These are phyloP conservation scores for Clarias magur DNA, from an alignment of 2,113 vertebrate genomes.

Conservation along the genomic window DNA sequence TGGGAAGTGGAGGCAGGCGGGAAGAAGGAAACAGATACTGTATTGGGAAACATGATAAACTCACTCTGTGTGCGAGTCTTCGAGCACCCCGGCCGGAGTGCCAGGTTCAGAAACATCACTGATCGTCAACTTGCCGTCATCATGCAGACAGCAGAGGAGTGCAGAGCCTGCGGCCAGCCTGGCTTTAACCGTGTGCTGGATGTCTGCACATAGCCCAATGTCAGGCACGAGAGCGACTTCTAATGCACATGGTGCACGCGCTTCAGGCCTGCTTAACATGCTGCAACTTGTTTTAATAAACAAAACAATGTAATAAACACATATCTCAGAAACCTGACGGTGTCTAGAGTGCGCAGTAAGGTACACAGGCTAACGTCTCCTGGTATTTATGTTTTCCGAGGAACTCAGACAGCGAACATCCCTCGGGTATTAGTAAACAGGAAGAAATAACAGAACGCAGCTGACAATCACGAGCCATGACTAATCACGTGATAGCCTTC, in stretches of 20 bases:
- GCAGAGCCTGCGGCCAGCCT: constrained; percentile 56
- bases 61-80: constrained; percentile 67
- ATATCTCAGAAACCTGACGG: not conserved
- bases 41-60: constrained; percentile 30
- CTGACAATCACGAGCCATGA: constrained; percentile 15
- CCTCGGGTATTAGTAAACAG: not conserved
- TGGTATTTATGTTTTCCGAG: not conserved
- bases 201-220: constrained; percentile 39
- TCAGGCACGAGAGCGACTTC: constrained; percentile 67
- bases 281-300: not conserved
- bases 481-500: constrained; percentile 55
- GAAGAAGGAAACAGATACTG: not conserved
- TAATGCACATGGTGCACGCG: constrained; percentile 29
- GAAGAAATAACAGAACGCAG: not conserved
- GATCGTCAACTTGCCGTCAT: constrained; percentile 52
- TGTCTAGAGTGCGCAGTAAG: no score
- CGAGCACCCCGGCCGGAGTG: constrained; percentile 1
- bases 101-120: constrained; percentile 61
- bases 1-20: no score
- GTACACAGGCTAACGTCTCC: no score
- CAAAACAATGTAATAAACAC: not conserved
- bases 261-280: constrained; percentile 53
- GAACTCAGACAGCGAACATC: not conserved
- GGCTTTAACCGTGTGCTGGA: constrained; percentile 51
- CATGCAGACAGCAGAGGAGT: constrained; percentile 63